Evolutionary conservation across 2,113 vertebrate species (phyloP), one percentile per base, ranked within the genome.

Genomic region (Gambusia affinis): DNA sequence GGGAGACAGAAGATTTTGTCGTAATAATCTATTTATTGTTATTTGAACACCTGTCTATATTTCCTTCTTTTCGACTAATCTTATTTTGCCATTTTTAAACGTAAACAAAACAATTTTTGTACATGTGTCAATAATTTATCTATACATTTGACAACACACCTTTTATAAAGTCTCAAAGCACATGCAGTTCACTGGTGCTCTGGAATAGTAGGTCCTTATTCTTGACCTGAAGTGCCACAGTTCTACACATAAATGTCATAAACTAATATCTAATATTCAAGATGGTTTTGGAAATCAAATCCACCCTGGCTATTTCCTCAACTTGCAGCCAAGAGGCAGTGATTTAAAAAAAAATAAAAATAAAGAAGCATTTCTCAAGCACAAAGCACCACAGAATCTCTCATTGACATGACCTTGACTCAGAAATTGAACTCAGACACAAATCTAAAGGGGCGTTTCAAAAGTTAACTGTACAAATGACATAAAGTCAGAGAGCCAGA

Each of bases 231-330:
- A 87, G 87, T 91, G 88, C 90, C 86, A 89, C 91, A 93, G 86
- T 92, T 90, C 85, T 75, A 89, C 91, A 89, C 88, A 79, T 82
- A 87, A 93, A 94, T 94, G 88, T 85, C 84, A 93, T 92, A 87
- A 57, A 87, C 83, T 92, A 85, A 83, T 93, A 90, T 92, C 93
- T 95, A 94, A 93, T 94, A 94, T 94, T 87, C 91, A 84, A 93
- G 87, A 94, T 92, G 90, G 92, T 91, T 94, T 92, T 89, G 85
- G 88, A 91, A 94, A 94, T 91, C 89, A 93, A 91, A 93, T 91
- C 87, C 91, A 93, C 92, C 87, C 90, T 78, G 64, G 87, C 91
- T 94, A 92, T 91, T 94, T 94, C 91, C 87, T 90, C 91, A 90
- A 94, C 94, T 94, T 93, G 75, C 82, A 91, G 89, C 87, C 91